Evolutionary conservation across 1,140 invertebrate species (phyloP).

Genomic region (Drosophila truncata): DNA sequence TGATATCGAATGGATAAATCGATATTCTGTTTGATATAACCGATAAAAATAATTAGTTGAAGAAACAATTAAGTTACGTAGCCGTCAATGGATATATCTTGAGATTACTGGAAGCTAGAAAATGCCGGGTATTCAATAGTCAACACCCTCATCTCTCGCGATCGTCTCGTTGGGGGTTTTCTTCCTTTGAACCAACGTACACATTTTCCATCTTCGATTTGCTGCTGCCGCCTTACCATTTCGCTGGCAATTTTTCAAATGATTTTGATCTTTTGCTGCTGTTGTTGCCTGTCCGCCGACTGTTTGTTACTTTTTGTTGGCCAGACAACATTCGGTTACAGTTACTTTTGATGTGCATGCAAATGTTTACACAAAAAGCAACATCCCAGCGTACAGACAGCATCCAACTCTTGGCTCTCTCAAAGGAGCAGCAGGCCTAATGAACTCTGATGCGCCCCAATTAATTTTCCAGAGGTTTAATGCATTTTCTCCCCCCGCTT

Average conservation of each 20-base stretch:
- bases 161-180: background rate
- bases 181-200: background rate
- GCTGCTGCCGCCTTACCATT: conserved; percentile 33
- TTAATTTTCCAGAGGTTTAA: conserved; percentile 26
- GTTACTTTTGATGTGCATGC: conserved; percentile 64
- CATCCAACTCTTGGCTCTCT: background rate
- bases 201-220: conserved; percentile 48
- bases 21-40: too few species aligned
- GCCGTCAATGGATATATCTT: too few species aligned
- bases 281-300: conserved; percentile 29
- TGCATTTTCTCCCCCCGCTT: background rate
- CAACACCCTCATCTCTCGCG: background rate
- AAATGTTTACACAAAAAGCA: conserved; percentile 55
- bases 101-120: too few species aligned
- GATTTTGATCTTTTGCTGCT: conserved; percentile 56
- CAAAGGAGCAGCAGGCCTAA: conserved; percentile 20
- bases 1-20: too few species aligned
- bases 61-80: too few species aligned
- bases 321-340: conserved; percentile 40
- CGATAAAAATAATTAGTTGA: too few species aligned
- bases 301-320: conserved; percentile 49
- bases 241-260: conserved; percentile 57
- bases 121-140: conserved; percentile 12
- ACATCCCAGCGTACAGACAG: conserved; percentile 12
- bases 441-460: conserved; percentile 35